Percentiles rank a stretch among this genome's conserved stretches.
Conservation (phyloP, 2,113 vertebrate genomes). For the Tringa solitaria region DNA sequence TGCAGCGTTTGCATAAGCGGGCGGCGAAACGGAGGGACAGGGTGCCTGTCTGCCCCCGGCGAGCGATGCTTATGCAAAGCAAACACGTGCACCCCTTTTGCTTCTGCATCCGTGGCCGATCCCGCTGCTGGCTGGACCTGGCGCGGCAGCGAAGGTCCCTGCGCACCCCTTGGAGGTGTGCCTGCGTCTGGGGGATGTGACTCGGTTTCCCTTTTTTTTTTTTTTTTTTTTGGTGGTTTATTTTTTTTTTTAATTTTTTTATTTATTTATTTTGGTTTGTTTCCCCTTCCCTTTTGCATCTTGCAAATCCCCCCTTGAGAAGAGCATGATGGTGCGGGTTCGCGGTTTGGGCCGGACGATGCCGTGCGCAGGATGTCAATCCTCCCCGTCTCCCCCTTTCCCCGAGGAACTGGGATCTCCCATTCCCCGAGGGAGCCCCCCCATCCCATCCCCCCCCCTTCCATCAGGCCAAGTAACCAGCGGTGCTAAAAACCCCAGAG, state of each 20-base stretch:
- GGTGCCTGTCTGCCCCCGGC: neutral
- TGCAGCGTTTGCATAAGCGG: slow-evolving; percentile 36
- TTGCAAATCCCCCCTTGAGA: neutral
- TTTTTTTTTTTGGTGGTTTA: no score
- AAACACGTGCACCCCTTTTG: neutral
- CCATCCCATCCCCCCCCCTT: neutral
- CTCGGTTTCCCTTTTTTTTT: neutral
- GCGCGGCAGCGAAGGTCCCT: neutral
- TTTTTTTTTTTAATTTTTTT: no score
- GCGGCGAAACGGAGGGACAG: neutral
- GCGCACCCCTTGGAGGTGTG: neutral
- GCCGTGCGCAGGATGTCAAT: accelerated
- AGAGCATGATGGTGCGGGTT: neutral
- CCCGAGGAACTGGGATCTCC: neutral
- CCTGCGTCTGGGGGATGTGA: neutral
- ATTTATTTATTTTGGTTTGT: no score
- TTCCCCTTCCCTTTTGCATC: neutral
- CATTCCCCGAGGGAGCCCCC: neutral
- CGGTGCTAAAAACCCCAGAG: neutral
- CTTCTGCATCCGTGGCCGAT: neutral
- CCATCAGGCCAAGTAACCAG: neutral
- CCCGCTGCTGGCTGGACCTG: neutral
- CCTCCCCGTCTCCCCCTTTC: neutral
- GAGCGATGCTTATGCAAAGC: slow-evolving; percentile 15
- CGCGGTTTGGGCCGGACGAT: neutral